These are phyloP conservation scores for Rhagonycha fulva DNA, from an alignment of 2,888 invertebrate species.

Conservation along the genomic window DNA sequence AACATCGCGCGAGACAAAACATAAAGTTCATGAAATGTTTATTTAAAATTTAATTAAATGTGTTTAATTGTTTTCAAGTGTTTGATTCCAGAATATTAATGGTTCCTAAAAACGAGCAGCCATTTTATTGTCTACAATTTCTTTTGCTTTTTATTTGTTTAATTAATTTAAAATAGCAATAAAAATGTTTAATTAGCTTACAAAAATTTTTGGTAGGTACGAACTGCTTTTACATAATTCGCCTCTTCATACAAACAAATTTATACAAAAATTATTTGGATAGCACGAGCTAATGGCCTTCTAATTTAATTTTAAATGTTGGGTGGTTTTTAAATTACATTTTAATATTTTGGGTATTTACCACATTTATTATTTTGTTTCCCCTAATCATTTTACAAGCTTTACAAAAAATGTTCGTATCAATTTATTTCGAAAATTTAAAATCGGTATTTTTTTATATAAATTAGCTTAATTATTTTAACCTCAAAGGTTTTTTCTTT, in stretches of 20 bases:
- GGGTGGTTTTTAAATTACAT: not conserved
- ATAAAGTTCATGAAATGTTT: not conserved
- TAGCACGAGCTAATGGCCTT: not conserved
- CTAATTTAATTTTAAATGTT: not conserved
- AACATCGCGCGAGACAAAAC: not conserved
- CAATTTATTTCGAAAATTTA: not conserved
- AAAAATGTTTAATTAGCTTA: not conserved
- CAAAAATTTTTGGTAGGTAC: not conserved
- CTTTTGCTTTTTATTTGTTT: too few relatives aligned
- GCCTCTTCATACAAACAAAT: not conserved
- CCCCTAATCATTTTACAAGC: not conserved
- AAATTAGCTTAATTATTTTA: not conserved
- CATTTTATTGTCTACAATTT: not conserved
- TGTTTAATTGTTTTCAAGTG: not conserved
- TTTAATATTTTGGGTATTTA: not conserved
- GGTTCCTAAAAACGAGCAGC: not conserved
- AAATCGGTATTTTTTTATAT: not conserved
- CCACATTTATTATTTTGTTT: not conserved
- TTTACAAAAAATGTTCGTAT: not conserved
- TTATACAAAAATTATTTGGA: not conserved
- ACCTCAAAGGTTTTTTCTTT: not conserved
- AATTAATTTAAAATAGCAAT: not conserved
- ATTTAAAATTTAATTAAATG: not conserved
- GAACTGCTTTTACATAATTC: not conserved
- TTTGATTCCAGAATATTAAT: not conserved